These are phyloP conservation scores for Cheilosia impressa DNA, from an alignment of 2,888 invertebrate species.

Conservation along the genomic window DNA sequence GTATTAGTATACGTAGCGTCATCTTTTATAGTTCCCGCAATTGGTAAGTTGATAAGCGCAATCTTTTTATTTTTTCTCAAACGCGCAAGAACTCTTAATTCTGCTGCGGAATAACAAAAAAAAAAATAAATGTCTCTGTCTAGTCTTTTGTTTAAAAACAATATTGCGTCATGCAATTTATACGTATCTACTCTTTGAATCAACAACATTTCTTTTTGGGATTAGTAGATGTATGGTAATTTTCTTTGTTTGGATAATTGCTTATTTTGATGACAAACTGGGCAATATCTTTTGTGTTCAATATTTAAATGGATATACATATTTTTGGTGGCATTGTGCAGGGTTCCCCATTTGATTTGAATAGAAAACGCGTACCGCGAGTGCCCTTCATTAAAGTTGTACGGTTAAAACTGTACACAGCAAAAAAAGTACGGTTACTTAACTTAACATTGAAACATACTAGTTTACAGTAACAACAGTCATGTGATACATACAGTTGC, in stretches of 20 bases:
- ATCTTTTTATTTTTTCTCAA: constrained; percentile 1
- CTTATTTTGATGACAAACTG: neutral
- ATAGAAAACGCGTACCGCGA: neutral
- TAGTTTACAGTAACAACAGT: constrained; percentile 10
- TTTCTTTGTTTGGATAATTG: constrained; percentile 13
- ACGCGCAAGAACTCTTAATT: neutral
- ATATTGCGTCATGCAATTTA: constrained; percentile 53
- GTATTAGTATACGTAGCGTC: constrained; percentile 5
- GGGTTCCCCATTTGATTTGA: no score
- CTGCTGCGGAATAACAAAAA: neutral
- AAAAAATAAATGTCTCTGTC: constrained; percentile 1
- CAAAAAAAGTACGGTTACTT: neutral
- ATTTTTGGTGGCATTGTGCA: neutral
- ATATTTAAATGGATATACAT: neutral
- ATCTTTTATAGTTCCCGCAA: neutral
- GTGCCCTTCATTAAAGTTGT: neutral
- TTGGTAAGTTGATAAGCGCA: constrained; percentile 44
- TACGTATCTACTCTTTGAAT: constrained; percentile 9
- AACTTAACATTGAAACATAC: neutral
- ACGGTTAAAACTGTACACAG: no score
- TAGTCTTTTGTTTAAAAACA: constrained; percentile 56
- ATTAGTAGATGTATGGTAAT: neutral
- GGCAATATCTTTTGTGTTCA: neutral
- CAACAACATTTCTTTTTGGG: neutral
- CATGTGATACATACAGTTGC: constrained; percentile 28